phyloP scores from a whole-genome alignment of 1,140 invertebrate species.

The Apis cerana region DNA sequence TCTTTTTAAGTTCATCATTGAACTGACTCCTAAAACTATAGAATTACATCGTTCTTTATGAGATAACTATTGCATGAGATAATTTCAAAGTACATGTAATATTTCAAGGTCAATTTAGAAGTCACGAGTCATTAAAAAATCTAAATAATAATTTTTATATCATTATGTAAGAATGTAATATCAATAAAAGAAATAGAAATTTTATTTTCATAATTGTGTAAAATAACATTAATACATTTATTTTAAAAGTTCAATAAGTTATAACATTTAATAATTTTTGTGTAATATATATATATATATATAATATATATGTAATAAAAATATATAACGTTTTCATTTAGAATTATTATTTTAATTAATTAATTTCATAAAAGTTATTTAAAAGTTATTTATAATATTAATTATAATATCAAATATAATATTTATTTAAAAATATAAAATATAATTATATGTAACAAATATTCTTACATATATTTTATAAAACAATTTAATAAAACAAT shows the following conservation, averaged over 20 bases:
- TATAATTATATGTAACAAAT: not conserved
- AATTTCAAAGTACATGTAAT: not conserved
- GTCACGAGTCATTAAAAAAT: no score
- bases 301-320: not conserved
- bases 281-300: not conserved
- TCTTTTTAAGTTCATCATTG: not conserved
- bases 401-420: not conserved
- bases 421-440: not conserved
- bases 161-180: not conserved
- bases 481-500: not conserved
- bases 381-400: not conserved
- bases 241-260: not conserved
- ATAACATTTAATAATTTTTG: not conserved
- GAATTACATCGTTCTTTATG: not conserved
- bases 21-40: not conserved
- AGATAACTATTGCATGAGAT: not conserved
- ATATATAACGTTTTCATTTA: no score
- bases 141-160: not conserved
- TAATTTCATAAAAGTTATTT: not conserved
- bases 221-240: not conserved
- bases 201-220: not conserved
- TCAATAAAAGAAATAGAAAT: not conserved
- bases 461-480: not conserved
- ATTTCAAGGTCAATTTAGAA: not conserved
- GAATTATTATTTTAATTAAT: not conserved